Base-by-base conservation (phyloP, 2,888 invertebrate genomes). In the Seira musarum region DNA sequence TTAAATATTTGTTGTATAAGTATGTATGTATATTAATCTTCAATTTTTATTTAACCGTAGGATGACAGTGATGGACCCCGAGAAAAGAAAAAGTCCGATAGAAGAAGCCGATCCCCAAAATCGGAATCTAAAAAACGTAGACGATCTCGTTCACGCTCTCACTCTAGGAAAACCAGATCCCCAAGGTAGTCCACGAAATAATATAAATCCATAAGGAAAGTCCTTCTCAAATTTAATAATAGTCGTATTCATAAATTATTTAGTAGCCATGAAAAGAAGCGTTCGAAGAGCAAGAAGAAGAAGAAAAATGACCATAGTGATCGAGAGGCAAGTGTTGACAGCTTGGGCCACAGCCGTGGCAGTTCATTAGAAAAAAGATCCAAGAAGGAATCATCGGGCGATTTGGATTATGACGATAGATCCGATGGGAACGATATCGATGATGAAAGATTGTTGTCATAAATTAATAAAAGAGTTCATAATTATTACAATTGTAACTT, bases 211-310 rank as follows among this genome's bases (percentile, higher is more conserved):
- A 60, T 21, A 60, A 60, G 15, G 10, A 13, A 60, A 19, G n/a
- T 19, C 8, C 6, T 21, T 19, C 60, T 19, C 8, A 60, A 19
- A n/a, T n/a, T 40, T 40, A 40, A 13, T 8, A 40, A 40, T 40
- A 40, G 6, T 40, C 6, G 13, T 13, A 13, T 13, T 40, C 6
- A 40, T 40, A 13, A 40, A 40, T 40, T 40, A 40, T 40, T 40
- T 13, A 19, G n/a, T 21, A 81, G 80, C 68, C 82, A 79, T 25
- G 82, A 82, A 40, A 80, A 80, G 67, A 82, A 74, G 71, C 65
- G 72, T 46, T 77, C 82, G 5, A 82, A 82, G 57, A 80, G 64
- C 25, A 82, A 82, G 24, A 82, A 80, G 72, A 82, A 82, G 70
- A 82, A 82, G 66, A 82, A 82, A 63, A 74, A 75, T 22, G 80